phyloP scores from a whole-genome alignment of 2,888 invertebrate genomes.

The Agrypnus murinus region DNA sequence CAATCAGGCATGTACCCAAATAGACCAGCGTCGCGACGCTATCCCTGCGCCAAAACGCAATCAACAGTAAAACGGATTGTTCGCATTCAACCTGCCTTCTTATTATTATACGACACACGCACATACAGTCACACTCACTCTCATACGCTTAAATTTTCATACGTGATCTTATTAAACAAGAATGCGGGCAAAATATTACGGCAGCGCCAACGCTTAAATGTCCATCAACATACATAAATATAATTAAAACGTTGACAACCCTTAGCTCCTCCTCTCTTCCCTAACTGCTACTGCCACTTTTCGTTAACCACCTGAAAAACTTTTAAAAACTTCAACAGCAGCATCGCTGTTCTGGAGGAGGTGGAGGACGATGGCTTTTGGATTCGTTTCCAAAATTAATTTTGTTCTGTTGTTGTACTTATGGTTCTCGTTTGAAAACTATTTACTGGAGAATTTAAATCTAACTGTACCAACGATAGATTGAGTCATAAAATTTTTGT shows the following conservation, averaged over 20 bases:
- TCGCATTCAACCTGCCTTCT: conserved; percentile 6
- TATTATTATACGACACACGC: too few relatives aligned
- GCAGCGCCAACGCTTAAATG: conserved; percentile 16
- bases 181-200: conserved; percentile 25
- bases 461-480: too few relatives aligned
- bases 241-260: background rate
- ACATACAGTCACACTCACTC: too few relatives aligned
- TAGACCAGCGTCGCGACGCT: conserved; percentile 54
- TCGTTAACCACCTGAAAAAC: too few relatives aligned
- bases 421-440: too few relatives aligned
- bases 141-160: conserved; percentile 6
- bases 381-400: conserved; percentile 29
- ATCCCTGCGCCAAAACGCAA: conserved; percentile 6
- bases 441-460: too few relatives aligned
- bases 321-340: too few relatives aligned
- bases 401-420: conserved; percentile 17
- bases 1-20: conserved; percentile 56
- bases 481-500: too few relatives aligned
- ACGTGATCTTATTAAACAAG: conserved; percentile 18
- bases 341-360: too few relatives aligned
- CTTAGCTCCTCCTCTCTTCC: too few relatives aligned
- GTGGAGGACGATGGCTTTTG: conserved; percentile 25
- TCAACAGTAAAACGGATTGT: conserved; percentile 26
- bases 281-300: too few relatives aligned
- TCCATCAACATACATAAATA: conserved; percentile 26